These are phyloP conservation scores for Ethmia dodecea DNA, from an alignment of 2,888 invertebrate genomes.

Conservation along the genomic window DNA sequence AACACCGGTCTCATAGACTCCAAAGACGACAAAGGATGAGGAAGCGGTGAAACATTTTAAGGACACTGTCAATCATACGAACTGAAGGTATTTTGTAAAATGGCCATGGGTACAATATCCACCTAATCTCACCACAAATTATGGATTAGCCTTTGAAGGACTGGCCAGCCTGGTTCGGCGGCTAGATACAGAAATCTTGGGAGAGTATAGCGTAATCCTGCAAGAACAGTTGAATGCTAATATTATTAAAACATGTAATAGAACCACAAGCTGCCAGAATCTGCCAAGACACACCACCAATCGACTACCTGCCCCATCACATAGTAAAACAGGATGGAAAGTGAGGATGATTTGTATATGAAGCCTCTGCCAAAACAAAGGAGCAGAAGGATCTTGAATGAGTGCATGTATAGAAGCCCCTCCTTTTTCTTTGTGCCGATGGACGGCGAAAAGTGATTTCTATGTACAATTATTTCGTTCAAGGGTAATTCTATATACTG, in stretches of 20 bases:
- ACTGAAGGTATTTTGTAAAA: slow-evolving; percentile 14
- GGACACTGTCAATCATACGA: too few relatives aligned
- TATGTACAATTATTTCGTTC: too few relatives aligned
- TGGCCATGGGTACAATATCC: slow-evolving; percentile 19
- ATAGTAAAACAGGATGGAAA: slow-evolving; percentile 5
- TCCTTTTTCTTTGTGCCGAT: too few relatives aligned
- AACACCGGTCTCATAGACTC: too few relatives aligned
- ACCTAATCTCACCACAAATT: slow-evolving; percentile 15
- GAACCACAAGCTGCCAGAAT: neutral
- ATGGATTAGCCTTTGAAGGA: slow-evolving; percentile 14
- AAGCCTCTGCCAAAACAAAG: slow-evolving; percentile 4
- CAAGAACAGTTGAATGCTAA: slow-evolving; percentile 6
- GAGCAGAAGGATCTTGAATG: slow-evolving; percentile 6
- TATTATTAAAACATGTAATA: slow-evolving; percentile 9
- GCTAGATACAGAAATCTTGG: slow-evolving; percentile 2
- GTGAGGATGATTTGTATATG: slow-evolving; percentile 15
- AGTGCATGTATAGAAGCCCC: slow-evolving; percentile 5
- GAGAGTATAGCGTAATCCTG: slow-evolving; percentile 7
- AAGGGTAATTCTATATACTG: too few relatives aligned
- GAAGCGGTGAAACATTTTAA: too few relatives aligned
- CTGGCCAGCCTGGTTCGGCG: slow-evolving; percentile 9
- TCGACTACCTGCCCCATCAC: slow-evolving; percentile 13
- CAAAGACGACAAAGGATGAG: too few relatives aligned
- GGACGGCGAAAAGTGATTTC: too few relatives aligned
- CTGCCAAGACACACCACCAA: neutral